Evolutionary conservation across 2,797 vertebrate genomes (phyloP), one percentile per base, ranked within the genome.

Genomic region (Acrossocheilus wenchowensis): DNA sequence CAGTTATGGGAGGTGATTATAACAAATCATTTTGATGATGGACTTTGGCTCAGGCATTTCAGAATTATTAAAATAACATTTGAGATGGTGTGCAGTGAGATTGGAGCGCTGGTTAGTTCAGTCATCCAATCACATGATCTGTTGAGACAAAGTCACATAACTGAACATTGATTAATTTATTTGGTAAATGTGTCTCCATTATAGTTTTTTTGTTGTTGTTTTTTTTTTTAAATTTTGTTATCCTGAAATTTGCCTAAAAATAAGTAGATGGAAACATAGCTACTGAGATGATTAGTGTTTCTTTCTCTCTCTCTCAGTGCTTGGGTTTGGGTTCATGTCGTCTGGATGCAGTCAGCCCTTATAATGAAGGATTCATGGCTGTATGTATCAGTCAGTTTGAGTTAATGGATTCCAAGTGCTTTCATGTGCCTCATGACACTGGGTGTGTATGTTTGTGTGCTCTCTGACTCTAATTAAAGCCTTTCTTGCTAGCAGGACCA

Each of bases 381-480:
- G 78, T 78, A 15, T 78, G 62, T 52, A 68, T 85, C 21, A 50
- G 23, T 77, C 72, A 52, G 50, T 57, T 78, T 78, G 34, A 78
- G 73, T 78, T 78, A 78, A 69, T 84, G 21, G 30, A 84, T 57
- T 64, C 43, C 12, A 41, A 69, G 74, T 26, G 15, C 48, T 69
- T 85, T 85, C 48, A 54, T 71, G 74, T 57, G 74, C 39, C 48
- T 78, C 75, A 54, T 85, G 75, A 71, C 83, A 62, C 69, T 52
- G 77, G 77, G 78, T 74, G 77, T 74, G 84, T 54, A 15, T 83
- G 50, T 75, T 73, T 74, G 50, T 62, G 45, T 64, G 43, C 19
- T 34, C 26, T 14, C 50, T 50, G 21, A 6, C 60, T 52, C 43
- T 8, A 50, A 66, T 84, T 12, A 75, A 69, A 78, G 74, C 74